Evolutionary conservation across 2,888 invertebrate genomes (phyloP).

Genomic region (Tineola bisselliella): DNA sequence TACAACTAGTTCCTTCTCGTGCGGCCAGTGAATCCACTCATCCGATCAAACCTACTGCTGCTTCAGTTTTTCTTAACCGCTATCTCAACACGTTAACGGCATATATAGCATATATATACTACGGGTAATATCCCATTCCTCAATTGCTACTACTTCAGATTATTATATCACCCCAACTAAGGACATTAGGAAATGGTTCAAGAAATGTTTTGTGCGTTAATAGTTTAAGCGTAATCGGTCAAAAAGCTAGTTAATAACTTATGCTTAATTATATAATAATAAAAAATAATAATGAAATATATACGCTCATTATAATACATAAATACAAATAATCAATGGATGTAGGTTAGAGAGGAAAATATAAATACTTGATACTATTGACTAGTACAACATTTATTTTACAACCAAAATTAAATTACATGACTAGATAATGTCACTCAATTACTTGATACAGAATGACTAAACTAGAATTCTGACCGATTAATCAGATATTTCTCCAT

Average conservation of each 20-base stretch:
- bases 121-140: neutral
- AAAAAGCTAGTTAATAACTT: constrained; percentile 58
- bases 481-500: constrained; percentile 23
- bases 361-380: constrained; percentile 47
- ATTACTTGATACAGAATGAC: constrained; percentile 37
- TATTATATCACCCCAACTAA: neutral
- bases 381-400: constrained; percentile 58
- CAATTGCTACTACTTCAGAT: neutral
- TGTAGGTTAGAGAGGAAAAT: constrained; percentile 33
- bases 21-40: constrained; percentile 23
- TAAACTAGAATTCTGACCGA: constrained; percentile 61
- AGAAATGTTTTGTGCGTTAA: constrained; percentile 53
- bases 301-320: constrained; percentile 1
- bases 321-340: constrained; percentile 21
- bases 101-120: no score
- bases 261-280: constrained; percentile 59
- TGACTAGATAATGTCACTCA: constrained; percentile 65
- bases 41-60: constrained; percentile 3
- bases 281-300: neutral
- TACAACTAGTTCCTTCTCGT: constrained; percentile 49
- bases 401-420: constrained; percentile 60
- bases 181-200: constrained; percentile 25
- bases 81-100: constrained; percentile 19
- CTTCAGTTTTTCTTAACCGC: constrained; percentile 31
- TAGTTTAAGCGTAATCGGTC: constrained; percentile 50